phyloP scores from a whole-genome alignment of 2,797 vertebrate species.

The Artibeus jamaicensis region DNA sequence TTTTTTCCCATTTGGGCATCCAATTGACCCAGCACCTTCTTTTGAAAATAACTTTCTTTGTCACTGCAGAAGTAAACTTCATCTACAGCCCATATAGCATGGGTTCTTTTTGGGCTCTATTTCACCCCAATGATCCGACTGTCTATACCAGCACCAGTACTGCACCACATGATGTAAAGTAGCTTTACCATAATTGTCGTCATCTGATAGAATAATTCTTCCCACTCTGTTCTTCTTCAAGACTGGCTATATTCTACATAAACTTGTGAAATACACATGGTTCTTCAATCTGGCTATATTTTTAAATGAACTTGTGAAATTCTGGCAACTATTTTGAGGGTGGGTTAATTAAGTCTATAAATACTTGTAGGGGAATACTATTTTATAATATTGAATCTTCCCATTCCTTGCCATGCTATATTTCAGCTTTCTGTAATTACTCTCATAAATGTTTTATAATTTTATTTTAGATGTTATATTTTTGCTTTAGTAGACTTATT shows the following conservation, averaged over 20 bases:
- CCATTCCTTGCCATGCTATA: neutral
- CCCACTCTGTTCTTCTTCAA: neutral
- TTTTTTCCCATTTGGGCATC: neutral
- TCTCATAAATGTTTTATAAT: neutral
- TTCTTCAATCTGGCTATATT: neutral
- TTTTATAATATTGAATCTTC: neutral
- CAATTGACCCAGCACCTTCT: neutral
- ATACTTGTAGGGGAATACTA: neutral
- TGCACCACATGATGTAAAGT: neutral
- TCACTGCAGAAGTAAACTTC: neutral
- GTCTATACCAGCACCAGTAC: neutral
- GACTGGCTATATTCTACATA: slow-evolving; percentile 22
- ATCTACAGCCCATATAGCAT: neutral
- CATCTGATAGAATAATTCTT: neutral
- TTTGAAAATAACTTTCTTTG: neutral
- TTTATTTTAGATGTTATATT: neutral
- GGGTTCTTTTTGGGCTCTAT: neutral
- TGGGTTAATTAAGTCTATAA: neutral
- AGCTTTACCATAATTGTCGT: neutral
- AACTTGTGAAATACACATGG: neutral
- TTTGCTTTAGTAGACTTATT: neutral
- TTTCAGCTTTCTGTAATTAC: neutral
- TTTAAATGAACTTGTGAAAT: slow-evolving; percentile 33
- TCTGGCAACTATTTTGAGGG: neutral
- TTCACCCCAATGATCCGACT: neutral